phyloP scores from a whole-genome alignment of 2,888 invertebrate species.

The Trileptium ribeirensis region DNA sequence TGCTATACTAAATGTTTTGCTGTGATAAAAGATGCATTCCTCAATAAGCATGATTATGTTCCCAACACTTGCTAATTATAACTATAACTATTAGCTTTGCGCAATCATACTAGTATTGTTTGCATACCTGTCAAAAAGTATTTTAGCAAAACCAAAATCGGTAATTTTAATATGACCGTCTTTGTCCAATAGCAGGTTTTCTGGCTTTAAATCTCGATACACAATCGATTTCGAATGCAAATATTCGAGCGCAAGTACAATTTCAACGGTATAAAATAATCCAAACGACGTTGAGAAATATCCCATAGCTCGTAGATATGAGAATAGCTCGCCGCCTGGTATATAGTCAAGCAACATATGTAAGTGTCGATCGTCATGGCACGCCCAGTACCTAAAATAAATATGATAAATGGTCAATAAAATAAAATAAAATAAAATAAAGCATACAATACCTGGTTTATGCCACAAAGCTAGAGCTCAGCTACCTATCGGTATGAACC shows the following conservation, averaged over 20 bases:
- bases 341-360: constrained; percentile 97
- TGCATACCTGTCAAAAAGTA: constrained; percentile 75
- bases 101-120: too few relatives aligned
- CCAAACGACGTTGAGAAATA: constrained; percentile 69
- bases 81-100: too few relatives aligned
- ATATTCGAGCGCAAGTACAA: constrained; percentile 84
- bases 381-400: constrained; percentile 74
- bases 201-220: constrained; percentile 74
- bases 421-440: too few relatives aligned
- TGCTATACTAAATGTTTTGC: too few relatives aligned
- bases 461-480: too few relatives aligned
- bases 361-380: constrained; percentile 77
- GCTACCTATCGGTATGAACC: too few relatives aligned
- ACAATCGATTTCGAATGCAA: constrained; percentile 80
- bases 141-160: constrained; percentile 95
- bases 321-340: constrained; percentile 91
- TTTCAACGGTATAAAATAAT: constrained; percentile 89
- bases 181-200: constrained; percentile 80
- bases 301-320: constrained; percentile 83
- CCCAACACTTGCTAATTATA: too few relatives aligned
- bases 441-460: too few relatives aligned
- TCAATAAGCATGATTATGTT: too few relatives aligned
- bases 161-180: constrained; percentile 94
- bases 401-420: too few relatives aligned
- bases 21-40: too few relatives aligned